Base-by-base conservation (phyloP, 2,113 vertebrate species). In the Phaethornis superciliosus region DNA sequence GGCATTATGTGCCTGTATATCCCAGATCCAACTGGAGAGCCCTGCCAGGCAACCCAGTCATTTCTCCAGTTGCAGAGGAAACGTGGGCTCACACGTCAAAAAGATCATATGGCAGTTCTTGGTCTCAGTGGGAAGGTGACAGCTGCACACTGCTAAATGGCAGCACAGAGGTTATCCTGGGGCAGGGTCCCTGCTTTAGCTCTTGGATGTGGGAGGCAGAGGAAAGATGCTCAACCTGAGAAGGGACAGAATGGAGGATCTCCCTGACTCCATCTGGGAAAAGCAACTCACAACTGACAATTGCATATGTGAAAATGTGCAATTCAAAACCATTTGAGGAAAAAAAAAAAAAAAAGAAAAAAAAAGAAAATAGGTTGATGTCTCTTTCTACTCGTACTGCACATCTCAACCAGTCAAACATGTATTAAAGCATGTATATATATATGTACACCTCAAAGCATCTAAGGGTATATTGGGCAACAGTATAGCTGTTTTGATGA, bases 371-470 rank as follows among this genome's bases (percentile, higher is more conserved):
- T 37, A 37, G 37, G 13, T 40, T 40, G 40, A 40, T 15, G 51
- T 54, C 17, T 12, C 56, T 32, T 60, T 32, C 19, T 62, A 75
- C 19, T 28, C 54, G 44, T 14, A 63, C 7, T 40, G n/a, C 10
- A 70, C n/a, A 75, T 32, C 70, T 83, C 58, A 55, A 85, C 15
- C 15, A 85, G n/a, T n/a, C 12, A 76, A 35, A 9, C 15, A 6
- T 30, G 54, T 8, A 40, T 14, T 65, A 59, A 54, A 72, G 30
- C 10, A 69, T 27, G 12, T 37, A 8, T 9, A 24, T 42, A 17
- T 11, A 28, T 32, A 10, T 27, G 44, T 8, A 12, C 42, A 22
- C 16, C 28, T 18, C 24, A 44, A 51, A 0, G 0, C 17, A 54
- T 8, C 8, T 5, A 46, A 72, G 10, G 19, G 42, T 72, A 33